Base-by-base conservation (phyloP, 2,113 vertebrate genomes). In the Paracanthobrama guichenoti region DNA sequence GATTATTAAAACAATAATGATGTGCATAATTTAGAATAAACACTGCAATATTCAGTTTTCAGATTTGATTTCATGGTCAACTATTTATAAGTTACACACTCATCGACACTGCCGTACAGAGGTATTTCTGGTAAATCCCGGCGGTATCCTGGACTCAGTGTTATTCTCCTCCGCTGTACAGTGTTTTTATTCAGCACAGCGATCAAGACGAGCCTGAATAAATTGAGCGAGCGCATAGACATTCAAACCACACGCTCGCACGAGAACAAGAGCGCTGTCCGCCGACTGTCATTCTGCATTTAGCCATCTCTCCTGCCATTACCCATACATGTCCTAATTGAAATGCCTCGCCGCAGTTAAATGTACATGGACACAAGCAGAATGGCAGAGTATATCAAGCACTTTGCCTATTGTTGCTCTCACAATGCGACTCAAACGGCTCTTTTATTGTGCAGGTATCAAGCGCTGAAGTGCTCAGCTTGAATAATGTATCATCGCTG, bases 401-500 rank as follows among this genome's bases (percentile, higher is more conserved):
- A 88, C 92, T 90, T 80, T 48, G 85, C 87, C 89, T 91, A 75
- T 89, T 87, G 89, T 91, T 92, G 88, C 92, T 89, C 90, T 76
- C 88, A 88, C 90, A 88, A 89, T 78, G 88, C 89, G 90, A 86
- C 88, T 86, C 82, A 87, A 87, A 85, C 76, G n/a, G 86, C 88
- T 86, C 90, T 92, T 92, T 93, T 91, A 93, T 93, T 92, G 91
- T 92, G 86, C 28, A 81, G 90, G 90, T 90, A 93, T 93, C 88
- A 92, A 91, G 91, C 79, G 89, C 90, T 85, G 90, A 84, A 88
- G 84, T 62, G 39, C 73, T 83, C 71, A 55, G 77, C 84, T 31
- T 95, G 94, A 95, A 94, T 95, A 94, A 95, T 94, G 92, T 89
- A 95, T 95, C 76, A 92, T 39, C 90, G 86, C 89, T 89, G 89